Evolutionary conservation across 2,113 vertebrate genomes (phyloP).

Genomic region (Electrona antarctica): DNA sequence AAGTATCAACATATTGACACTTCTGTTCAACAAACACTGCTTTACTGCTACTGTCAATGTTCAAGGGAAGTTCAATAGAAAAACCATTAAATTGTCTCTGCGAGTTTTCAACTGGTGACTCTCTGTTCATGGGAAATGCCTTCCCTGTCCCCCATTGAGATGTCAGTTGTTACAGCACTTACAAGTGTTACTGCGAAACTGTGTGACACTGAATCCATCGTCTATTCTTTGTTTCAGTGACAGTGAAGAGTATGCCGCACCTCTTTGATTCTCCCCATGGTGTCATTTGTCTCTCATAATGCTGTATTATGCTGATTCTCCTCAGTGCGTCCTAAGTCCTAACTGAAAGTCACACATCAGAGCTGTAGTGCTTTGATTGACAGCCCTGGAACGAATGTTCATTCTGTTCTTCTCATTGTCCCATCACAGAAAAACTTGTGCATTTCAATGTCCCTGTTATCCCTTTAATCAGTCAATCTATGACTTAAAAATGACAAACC

Average conservation of each 20-base stretch:
- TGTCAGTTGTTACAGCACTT: slow-evolving; percentile 8
- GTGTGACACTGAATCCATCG: slow-evolving; percentile 35
- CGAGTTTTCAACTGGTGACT: no score
- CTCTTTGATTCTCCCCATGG: slow-evolving; percentile 46
- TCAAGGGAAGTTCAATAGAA: no score
- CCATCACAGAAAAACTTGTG: slow-evolving; percentile 39
- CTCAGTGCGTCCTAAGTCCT: slow-evolving; percentile 28
- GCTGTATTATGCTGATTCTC: slow-evolving; percentile 54
- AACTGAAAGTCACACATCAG: slow-evolving; percentile 43
- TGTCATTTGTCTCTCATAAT: slow-evolving; percentile 53
- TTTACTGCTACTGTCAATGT: no score
- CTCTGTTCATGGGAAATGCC: no score
- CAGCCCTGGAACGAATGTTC: slow-evolving; percentile 39
- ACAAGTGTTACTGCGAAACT: slow-evolving; percentile 16
- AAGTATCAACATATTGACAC: no score
- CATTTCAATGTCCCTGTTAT: slow-evolving; percentile 18
- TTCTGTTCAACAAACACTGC: no score
- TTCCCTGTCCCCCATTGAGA: slow-evolving; percentile 8
- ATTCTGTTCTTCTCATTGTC: slow-evolving; percentile 50
- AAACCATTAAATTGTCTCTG: no score
- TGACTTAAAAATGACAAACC: slow-evolving; percentile 31
- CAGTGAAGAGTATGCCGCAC: slow-evolving; percentile 31
- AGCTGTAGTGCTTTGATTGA: slow-evolving; percentile 49
- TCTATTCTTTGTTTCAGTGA: slow-evolving; percentile 43
- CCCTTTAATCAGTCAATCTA: slow-evolving; percentile 35